A percentile compares a stretch with the other conserved stretches of the same genome.
These are phyloP conservation scores for Helarctos malayanus DNA, from an alignment of 2,797 vertebrate species.

Conservation along the genomic window DNA sequence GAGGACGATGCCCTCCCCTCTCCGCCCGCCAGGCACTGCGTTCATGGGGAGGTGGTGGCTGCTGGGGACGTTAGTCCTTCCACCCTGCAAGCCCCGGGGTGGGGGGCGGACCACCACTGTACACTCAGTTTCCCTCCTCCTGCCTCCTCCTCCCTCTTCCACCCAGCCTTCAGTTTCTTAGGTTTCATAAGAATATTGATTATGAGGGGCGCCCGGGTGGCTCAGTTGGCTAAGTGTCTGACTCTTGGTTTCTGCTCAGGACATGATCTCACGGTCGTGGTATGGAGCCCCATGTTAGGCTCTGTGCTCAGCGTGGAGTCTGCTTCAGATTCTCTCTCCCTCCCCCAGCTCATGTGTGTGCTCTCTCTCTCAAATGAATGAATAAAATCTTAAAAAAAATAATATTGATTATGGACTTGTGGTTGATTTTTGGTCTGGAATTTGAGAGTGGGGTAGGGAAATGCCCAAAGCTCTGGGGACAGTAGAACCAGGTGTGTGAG, in stretches of 20 bases:
- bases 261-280: not conserved
- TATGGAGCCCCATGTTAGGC: not conserved
- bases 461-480: too few species aligned
- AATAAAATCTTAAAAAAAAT: not conserved
- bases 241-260: not conserved
- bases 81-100: not conserved
- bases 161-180: not conserved
- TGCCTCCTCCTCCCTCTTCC: not conserved
- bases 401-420: not conserved
- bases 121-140: accelerated
- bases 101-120: not conserved
- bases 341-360: not conserved
- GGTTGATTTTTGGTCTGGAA: too few species aligned
- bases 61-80: not conserved
- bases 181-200: not conserved
- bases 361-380: not conserved
- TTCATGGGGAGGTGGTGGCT: not conserved
- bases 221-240: not conserved
- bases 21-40: accelerated
- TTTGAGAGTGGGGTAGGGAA: not conserved
- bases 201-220: not conserved
- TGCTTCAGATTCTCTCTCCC: not conserved
- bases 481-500: not conserved
- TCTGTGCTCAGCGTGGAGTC: not conserved
- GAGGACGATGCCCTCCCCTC: not conserved